These are phyloP conservation scores for Atta colombica DNA, from an alignment of 1,140 invertebrate genomes.

Conservation along the genomic window DNA sequence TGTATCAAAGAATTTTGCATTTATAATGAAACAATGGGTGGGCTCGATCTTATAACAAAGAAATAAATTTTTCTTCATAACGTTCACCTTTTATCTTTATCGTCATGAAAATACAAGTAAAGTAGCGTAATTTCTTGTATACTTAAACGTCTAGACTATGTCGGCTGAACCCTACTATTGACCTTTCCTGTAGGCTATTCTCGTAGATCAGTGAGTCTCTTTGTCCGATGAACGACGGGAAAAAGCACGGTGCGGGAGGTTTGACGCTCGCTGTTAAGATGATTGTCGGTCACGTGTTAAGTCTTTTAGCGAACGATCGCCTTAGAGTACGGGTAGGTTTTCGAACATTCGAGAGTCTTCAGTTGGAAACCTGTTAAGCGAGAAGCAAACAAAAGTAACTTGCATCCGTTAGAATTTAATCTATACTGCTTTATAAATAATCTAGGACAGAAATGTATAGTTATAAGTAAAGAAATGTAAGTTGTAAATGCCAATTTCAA, in stretches of 20 bases:
- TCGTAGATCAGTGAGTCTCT: conserved; percentile 40
- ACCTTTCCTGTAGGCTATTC: neutral
- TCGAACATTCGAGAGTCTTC: conserved; percentile 26
- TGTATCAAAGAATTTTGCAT: neutral
- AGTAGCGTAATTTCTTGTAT: neutral
- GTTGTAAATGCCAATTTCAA: conserved; percentile 11
- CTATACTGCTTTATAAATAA: neutral
- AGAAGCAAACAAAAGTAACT: conserved; percentile 13
- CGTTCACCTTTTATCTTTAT: neutral
- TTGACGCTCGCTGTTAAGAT: conserved; percentile 61
- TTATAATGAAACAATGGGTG: neutral
- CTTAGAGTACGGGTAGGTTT: conserved; percentile 4
- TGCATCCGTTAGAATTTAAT: neutral
- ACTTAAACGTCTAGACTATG: neutral
- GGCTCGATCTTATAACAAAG: neutral
- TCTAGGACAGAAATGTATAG: neutral
- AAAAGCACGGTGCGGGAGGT: neutral
- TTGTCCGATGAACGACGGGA: conserved; percentile 6
- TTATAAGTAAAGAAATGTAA: neutral
- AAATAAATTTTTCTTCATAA: neutral
- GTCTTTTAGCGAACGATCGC: conserved; percentile 48
- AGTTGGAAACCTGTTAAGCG: conserved; percentile 37
- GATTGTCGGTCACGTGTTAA: conserved; percentile 66
- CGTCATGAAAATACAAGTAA: neutral
- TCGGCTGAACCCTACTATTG: neutral